Base-by-base conservation (phyloP, 1,140 invertebrate genomes). In the Scaptomyza pallida region DNA sequence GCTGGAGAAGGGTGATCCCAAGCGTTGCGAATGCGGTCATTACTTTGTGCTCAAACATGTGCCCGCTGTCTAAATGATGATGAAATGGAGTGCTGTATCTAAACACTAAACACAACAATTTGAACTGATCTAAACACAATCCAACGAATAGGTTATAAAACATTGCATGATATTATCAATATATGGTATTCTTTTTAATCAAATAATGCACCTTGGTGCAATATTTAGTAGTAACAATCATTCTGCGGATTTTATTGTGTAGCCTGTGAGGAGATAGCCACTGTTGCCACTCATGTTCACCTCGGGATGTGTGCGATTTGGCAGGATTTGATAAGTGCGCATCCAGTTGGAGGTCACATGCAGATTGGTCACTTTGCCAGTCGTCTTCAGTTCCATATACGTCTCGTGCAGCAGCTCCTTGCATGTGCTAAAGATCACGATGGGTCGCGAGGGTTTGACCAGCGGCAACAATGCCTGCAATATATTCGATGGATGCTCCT, bases 1-100 rank as follows among this genome's bases (percentile, higher is more conserved):
- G 95, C 89, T 99, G 60, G 94, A 98, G 89, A 93, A 94, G 91
- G 98, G 96, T 6, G 93, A 94, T 62, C 95, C 97, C 5, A 96
- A 96, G 76, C 95, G 98, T 52, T 99, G 98, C 90, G 96, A 96
- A 83, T 99, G 98, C 92, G 98, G 98, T 13, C 94, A 98, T 91
- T 99, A 97, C 96, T 99, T 97, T 93, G 97, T 98, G 92, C 92
- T 99, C 44, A 94, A 95, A 26, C 94, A 97, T 67, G 94, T 94
- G 81, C 89, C 92, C 13, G 92, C 93, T 61, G 67, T 94, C 75
- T 95, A 94, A 94, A 5, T 19, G 4, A 26, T 19, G 4, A 26
- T 3, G 1, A 19, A 51, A 40, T 21, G 63, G 62, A 63, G 61
- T 72, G 67, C 65, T 75, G 44, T 70, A 54, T 44, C 45, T 13